Evolutionary conservation across 2,888 invertebrate species (phyloP), one percentile per base, ranked within the genome.

Genomic region (Hyalella azteca): DNA sequence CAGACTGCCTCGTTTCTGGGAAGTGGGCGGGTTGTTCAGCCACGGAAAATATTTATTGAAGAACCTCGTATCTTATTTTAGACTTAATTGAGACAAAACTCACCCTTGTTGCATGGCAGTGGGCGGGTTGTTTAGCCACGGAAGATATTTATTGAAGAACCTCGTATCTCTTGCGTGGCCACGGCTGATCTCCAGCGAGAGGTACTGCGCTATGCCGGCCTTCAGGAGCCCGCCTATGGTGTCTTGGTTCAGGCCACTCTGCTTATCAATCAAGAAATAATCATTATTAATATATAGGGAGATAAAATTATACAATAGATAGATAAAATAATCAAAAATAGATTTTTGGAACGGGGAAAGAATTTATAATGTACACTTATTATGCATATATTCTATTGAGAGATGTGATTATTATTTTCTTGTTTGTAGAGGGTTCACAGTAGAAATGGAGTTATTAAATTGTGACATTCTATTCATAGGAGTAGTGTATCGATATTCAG

Each of bases 151-250:
- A 2, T 92, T 91, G 49, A 95, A 92, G 0, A 94, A 93, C 87
- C 94, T 90, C 87, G 93, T 93, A 87, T 97, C 97, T 78, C 95
- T 90, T 32, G 91, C 92, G 87, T 94, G 95, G 79, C 95, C 95
- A 80, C 95, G 90, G 0, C 96, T 95, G 87, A 99, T 93, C 90
- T 99, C 98, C 87, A 98, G 89, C 0, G 98, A 96, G 78, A 98
- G 86, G 85, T 87, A 89, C 87, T 91, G 90, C 19, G 85, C 82
- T 40, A 85, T 54, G 29, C 83, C 84, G 59, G 97, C 96, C 89
- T 99, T 99, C 78, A 99, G 91, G 77, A 96, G 94, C 0, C 97
- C 97, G 0, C 98, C 98, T 39, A 99, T 89, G 0, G 98, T 97
- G 88, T 98, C 98, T 88, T 98, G 97, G 88, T 97, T 95, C 81